Conservation (phyloP, 2,797 vertebrate genomes). For the Syndactyla subalaris region DNA sequence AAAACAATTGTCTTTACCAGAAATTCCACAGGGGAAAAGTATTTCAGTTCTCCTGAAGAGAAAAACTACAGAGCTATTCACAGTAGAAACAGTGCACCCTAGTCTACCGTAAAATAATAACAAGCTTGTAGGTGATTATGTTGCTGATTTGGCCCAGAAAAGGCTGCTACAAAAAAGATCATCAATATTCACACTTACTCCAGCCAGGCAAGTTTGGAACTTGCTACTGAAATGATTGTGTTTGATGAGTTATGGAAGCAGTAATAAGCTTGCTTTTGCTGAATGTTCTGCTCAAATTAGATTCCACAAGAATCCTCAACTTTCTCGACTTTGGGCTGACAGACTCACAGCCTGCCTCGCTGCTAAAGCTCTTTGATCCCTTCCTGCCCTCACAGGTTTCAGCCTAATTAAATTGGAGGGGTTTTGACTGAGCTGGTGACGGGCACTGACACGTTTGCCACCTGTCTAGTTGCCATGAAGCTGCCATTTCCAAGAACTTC, state of each 20-base stretch:
- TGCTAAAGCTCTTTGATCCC: neutral
- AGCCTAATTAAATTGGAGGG: neutral
- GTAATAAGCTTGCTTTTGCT: neutral
- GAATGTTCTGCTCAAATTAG: neutral
- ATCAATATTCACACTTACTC: neutral
- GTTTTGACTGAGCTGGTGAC: neutral
- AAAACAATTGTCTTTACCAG: conserved; percentile 43
- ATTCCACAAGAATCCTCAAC: conserved; percentile 20
- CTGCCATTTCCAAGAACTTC: conserved; percentile 48
- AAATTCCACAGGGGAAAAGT: conserved; percentile 56
- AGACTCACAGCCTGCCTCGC: neutral
- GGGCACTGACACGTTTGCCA: neutral
- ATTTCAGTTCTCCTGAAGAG: conserved; percentile 51
- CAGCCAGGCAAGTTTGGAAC: neutral
- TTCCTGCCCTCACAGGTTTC: neutral
- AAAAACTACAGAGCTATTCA: conserved; percentile 40
- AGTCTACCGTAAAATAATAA: neutral
- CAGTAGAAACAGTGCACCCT: neutral
- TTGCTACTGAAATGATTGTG: neutral
- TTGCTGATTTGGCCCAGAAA: neutral
- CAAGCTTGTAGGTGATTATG: neutral
- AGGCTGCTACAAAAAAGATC: neutral
- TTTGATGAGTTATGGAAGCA: neutral
- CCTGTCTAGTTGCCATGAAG: neutral
- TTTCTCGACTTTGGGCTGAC: neutral